Conservation (phyloP, 2,888 invertebrate genomes). For the Coleophora deauratella region DNA sequence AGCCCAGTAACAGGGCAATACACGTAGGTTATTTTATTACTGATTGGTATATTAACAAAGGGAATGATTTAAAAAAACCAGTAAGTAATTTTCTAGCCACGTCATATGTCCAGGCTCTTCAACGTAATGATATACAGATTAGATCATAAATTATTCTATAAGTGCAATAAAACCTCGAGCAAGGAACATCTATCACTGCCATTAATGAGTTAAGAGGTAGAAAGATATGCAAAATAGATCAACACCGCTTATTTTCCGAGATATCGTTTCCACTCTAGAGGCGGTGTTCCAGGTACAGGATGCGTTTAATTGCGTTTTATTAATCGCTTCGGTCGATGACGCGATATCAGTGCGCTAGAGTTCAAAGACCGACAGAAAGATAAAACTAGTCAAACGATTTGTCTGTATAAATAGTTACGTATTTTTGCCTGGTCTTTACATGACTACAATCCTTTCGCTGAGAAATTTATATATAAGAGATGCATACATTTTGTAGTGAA, state of each 20-base stretch:
- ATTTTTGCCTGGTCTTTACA: too few relatives aligned
- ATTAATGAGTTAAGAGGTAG: slow-evolving; percentile 28
- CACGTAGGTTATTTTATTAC: too few relatives aligned
- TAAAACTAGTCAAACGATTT: too few relatives aligned
- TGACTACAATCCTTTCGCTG: too few relatives aligned
- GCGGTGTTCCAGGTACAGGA: slow-evolving; percentile 24
- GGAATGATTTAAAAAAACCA: too few relatives aligned
- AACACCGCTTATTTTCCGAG: slow-evolving; percentile 21
- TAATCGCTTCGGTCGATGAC: slow-evolving; percentile 29
- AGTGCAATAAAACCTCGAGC: not conserved
- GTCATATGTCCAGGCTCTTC: too few relatives aligned
- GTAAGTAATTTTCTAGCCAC: too few relatives aligned
- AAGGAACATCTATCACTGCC: slow-evolving; percentile 11
- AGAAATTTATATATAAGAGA: too few relatives aligned
- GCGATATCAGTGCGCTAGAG: slow-evolving; percentile 26
- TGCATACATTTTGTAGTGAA: too few relatives aligned
- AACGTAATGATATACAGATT: slow-evolving; percentile 4
- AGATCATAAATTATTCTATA: slow-evolving; percentile 3
- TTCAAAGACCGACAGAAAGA: slow-evolving; percentile 17
- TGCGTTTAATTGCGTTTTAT: slow-evolving; percentile 37
- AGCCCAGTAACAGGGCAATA: too few relatives aligned
- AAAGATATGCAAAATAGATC: slow-evolving; percentile 28
- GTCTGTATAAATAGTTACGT: too few relatives aligned
- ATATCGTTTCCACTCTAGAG: slow-evolving; percentile 18
- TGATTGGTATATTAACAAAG: too few relatives aligned